phyloP scores from a whole-genome alignment of 2,888 invertebrate species.

The Gastracanthus pulcherrimus region DNA sequence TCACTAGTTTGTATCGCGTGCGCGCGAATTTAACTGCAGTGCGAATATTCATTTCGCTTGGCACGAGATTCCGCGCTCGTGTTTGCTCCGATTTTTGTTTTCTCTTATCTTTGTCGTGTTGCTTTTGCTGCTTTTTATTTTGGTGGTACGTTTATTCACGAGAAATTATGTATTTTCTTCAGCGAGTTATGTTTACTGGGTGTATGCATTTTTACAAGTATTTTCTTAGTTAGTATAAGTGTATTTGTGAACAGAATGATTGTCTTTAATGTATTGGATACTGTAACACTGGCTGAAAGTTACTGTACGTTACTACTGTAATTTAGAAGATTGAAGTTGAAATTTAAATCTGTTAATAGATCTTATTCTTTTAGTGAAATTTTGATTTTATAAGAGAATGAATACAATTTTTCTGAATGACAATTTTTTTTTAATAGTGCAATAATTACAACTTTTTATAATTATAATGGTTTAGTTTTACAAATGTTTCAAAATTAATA shows the following conservation, averaged over 20 bases:
- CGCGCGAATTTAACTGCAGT: background rate
- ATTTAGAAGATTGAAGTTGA: no score
- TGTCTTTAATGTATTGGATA: no score
- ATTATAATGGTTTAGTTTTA: no score
- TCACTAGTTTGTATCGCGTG: conserved; percentile 10
- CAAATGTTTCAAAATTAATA: background rate
- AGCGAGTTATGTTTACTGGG: no score
- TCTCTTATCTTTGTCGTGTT: background rate
- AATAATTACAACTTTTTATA: no score
- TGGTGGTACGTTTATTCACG: background rate
- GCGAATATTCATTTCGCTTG: background rate
- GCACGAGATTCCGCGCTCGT: background rate
- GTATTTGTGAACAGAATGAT: background rate
- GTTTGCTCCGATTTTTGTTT: background rate
- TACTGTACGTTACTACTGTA: background rate
- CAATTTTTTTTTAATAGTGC: no score
- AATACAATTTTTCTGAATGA: no score
- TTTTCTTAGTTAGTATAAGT: background rate
- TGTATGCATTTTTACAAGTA: no score
- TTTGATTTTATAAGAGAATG: no score
- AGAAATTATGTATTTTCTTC: no score
- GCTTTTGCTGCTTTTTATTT: background rate
- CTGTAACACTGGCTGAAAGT: background rate
- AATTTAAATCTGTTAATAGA: no score
- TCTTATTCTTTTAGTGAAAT: no score